phyloP scores from a whole-genome alignment of 2,888 invertebrate species.

The Drosophila merina region DNA sequence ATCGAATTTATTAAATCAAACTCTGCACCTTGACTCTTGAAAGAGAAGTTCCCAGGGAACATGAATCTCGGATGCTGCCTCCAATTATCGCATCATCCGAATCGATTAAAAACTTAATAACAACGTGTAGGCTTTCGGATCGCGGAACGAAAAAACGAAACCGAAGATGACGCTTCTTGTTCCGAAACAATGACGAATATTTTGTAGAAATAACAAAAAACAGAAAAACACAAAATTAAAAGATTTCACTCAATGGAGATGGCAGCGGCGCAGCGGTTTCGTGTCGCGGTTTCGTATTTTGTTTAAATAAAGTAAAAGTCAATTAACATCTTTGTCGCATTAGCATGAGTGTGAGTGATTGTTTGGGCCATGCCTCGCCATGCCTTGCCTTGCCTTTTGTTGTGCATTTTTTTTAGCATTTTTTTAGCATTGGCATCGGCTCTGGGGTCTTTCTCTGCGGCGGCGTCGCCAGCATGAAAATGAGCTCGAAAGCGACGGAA shows the following conservation, averaged over 20 bases:
- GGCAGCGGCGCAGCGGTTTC: background rate
- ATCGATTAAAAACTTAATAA: slow-evolving; percentile 28
- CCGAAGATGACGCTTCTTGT: slow-evolving; percentile 28
- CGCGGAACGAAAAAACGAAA: slow-evolving; percentile 27
- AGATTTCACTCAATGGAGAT: slow-evolving; percentile 71
- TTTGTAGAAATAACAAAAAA: slow-evolving; percentile 8
- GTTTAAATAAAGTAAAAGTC: slow-evolving; percentile 77
- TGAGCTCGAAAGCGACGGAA: slow-evolving; percentile 39
- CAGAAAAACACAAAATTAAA: slow-evolving; percentile 53
- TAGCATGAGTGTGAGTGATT: slow-evolving; percentile 50
- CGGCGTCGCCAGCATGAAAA: slow-evolving; percentile 39
- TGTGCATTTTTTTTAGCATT: slow-evolving; percentile 49
- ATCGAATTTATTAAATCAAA: slow-evolving; percentile 8
- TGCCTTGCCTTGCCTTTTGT: slow-evolving; percentile 44
- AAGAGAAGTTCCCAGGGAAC: slow-evolving; percentile 17
- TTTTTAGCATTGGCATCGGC: slow-evolving; percentile 34
- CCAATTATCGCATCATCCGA: slow-evolving; percentile 36
- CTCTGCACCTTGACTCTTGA: background rate
- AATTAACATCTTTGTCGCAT: slow-evolving; percentile 78
- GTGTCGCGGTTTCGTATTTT: slow-evolving; percentile 45
- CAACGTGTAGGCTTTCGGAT: slow-evolving; percentile 3
- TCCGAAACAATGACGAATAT: slow-evolving; percentile 2
- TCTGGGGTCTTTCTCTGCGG: slow-evolving; percentile 19
- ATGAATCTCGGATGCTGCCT: slow-evolving; percentile 25
- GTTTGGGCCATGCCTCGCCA: background rate